Conservation (phyloP, 2,113 vertebrate genomes). For the Spea multiplicata region DNA sequence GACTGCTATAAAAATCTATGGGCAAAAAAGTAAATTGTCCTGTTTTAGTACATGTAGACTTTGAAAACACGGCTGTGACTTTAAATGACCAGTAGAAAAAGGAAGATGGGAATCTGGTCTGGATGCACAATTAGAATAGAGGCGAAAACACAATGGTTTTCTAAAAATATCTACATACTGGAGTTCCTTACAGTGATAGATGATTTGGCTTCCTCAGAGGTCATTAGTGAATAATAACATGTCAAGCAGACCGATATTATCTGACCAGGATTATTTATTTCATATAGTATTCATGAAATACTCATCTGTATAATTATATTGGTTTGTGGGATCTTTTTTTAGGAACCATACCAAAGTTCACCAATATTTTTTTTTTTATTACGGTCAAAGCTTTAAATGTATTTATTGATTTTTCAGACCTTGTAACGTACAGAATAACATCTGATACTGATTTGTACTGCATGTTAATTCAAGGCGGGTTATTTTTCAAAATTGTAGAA, state of each 20-base stretch:
- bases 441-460: not conserved
- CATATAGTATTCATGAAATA: not conserved
- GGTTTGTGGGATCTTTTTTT: not conserved
- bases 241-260: not conserved
- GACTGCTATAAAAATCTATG: too few relatives aligned
- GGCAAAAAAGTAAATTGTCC: too few relatives aligned
- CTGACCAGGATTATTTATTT: not conserved
- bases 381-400: not conserved
- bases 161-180: not conserved
- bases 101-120: too few relatives aligned
- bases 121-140: too few relatives aligned
- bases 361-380: not conserved
- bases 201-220: not conserved
- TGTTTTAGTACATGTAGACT: too few relatives aligned
- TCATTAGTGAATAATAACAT: not conserved
- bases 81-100: too few relatives aligned
- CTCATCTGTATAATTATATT: not conserved
- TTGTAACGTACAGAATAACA: not conserved
- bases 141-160: too few relatives aligned
- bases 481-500: not conserved
- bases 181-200: not conserved
- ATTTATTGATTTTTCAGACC: not conserved
- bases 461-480: not conserved
- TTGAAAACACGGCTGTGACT: too few relatives aligned
- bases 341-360: not conserved